These are phyloP conservation scores for Acropora yongei DNA, from an alignment of 64 coral and sea anemone genomes.

Conservation along the genomic window DNA sequence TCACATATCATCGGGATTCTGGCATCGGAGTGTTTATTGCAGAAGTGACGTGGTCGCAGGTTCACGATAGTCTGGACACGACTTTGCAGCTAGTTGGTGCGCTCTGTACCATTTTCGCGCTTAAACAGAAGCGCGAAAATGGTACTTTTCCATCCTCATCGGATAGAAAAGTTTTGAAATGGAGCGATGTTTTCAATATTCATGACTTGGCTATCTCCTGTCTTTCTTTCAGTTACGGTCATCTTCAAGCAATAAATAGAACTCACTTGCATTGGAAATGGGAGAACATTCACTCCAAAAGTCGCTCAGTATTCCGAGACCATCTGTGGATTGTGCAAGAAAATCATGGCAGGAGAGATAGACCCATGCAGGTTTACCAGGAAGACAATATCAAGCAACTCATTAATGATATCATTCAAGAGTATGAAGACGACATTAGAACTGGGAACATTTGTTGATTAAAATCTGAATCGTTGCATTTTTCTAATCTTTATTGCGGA, in stretches of 20 bases:
- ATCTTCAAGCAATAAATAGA: conserved; percentile 74
- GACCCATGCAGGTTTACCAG: neutral
- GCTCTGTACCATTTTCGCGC: no score
- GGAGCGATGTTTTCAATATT: no score
- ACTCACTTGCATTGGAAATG: conserved; percentile 86
- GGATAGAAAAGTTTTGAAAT: no score
- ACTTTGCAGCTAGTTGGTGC: no score
- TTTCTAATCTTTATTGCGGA: no score
- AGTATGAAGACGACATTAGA: neutral
- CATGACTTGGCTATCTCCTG: neutral
- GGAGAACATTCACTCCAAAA: conserved; percentile 70
- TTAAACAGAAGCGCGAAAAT: no score
- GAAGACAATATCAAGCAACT: neutral
- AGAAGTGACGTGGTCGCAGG: no score
- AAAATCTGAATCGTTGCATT: no score
- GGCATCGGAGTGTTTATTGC: no score
- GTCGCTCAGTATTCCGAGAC: conserved; percentile 46
- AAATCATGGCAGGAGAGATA: conserved; percentile 59
- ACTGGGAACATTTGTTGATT: neutral
- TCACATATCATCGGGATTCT: no score
- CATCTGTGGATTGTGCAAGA: conserved; percentile 80
- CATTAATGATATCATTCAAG: neutral
- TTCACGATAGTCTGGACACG: no score
- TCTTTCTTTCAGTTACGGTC: conserved; percentile 65
- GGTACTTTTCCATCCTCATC: no score